These are phyloP conservation scores for Enteromius argenteus DNA, from an alignment of 2,797 vertebrate genomes.

Conservation along the genomic window DNA sequence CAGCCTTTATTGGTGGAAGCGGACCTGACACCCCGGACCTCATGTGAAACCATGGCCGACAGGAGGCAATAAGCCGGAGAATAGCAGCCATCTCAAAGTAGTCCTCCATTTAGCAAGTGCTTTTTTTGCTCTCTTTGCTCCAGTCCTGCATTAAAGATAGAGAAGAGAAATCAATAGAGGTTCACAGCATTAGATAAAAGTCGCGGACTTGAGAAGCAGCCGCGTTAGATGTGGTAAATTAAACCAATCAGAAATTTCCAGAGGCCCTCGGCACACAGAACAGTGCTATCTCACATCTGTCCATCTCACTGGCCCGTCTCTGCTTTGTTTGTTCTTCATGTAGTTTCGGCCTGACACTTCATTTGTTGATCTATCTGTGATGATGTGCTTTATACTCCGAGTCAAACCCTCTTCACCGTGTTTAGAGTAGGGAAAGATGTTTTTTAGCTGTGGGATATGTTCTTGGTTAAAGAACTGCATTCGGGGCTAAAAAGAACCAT, in stretches of 20 bases:
- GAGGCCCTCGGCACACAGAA: conserved; percentile 83
- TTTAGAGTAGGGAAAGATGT: conserved; percentile 50
- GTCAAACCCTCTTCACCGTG: conserved; percentile 49
- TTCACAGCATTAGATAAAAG: conserved; percentile 94
- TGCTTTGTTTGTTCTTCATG: conserved; percentile 71
- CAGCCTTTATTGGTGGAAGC: conserved; percentile 85
- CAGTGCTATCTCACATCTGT: conserved; percentile 85
- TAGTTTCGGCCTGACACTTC: conserved; percentile 40
- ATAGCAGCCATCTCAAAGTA: conserved; percentile 91
- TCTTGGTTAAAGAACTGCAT: conserved; percentile 37
- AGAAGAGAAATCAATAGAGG: conserved; percentile 93
- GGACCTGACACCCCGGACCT: conserved; percentile 87
- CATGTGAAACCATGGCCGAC: conserved; percentile 92
- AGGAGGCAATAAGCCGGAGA: conserved; percentile 93
- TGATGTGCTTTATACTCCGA: conserved; percentile 31
- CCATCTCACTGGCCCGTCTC: conserved; percentile 74
- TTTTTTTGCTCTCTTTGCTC: conserved; percentile 90
- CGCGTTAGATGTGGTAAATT: conserved; percentile 91
- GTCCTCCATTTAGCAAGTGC: conserved; percentile 84
- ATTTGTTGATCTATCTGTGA: conserved; percentile 43
- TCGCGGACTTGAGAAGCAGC: conserved; percentile 69
- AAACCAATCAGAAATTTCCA: conserved; percentile 95
- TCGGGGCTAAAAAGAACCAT: conserved; percentile 20
- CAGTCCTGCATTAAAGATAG: conserved; percentile 96
- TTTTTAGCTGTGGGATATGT: conserved; percentile 43